A percentile compares a stretch with the other conserved stretches of the same genome.
Conservation (phyloP, 2,888 invertebrate genomes). For the Trissoscelio sp. region DNA sequence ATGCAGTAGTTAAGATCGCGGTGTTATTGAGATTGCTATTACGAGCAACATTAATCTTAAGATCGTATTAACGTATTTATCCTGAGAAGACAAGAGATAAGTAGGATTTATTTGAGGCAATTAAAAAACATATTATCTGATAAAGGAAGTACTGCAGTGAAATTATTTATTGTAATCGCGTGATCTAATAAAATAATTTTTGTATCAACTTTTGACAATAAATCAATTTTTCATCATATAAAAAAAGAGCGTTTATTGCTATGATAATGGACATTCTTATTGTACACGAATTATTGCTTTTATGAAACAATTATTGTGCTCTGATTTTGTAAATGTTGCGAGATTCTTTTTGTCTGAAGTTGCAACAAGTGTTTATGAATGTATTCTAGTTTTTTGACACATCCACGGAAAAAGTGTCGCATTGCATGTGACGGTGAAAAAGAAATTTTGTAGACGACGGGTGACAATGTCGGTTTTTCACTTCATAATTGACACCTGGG, state of each 20-base stretch:
- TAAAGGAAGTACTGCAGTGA: background rate
- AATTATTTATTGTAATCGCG: constrained; percentile 2
- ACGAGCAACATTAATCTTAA: constrained; percentile 38
- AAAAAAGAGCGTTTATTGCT: too few species aligned
- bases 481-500: constrained; percentile 50
- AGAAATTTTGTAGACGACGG: constrained; percentile 38
- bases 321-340: constrained; percentile 40
- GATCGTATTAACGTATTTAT: constrained; percentile 40
- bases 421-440: constrained; percentile 7
- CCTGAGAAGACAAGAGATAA: constrained; percentile 32
- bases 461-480: constrained; percentile 46
- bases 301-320: constrained; percentile 13
- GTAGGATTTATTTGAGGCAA: constrained; percentile 1
- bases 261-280: too few species aligned
- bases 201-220: too few species aligned
- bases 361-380: constrained; percentile 24
- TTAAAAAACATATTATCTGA: background rate
- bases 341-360: constrained; percentile 30
- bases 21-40: constrained; percentile 42
- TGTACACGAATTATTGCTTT: constrained; percentile 2
- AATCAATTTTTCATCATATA: too few species aligned
- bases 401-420: constrained; percentile 26
- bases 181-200: background rate
- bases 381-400: constrained; percentile 26
- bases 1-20: constrained; percentile 32